Evolutionary conservation across 1,140 invertebrate genomes (phyloP).

Genomic region (Papilio polyxenes): DNA sequence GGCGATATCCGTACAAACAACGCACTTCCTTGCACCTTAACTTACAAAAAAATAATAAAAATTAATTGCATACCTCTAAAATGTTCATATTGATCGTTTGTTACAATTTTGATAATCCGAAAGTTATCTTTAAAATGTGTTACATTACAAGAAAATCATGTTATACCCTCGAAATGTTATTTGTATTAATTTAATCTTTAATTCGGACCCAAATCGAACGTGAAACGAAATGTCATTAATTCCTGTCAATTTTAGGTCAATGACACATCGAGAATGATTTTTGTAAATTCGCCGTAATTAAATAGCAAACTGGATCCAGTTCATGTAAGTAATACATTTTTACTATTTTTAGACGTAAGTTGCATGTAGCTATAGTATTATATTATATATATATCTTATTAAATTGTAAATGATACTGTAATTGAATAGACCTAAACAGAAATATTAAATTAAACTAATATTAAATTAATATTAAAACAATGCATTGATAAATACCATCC

Average conservation of each 20-base stretch:
- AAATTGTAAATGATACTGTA: background rate
- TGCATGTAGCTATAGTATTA: background rate
- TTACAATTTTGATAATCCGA: conserved; percentile 59
- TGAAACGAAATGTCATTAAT: background rate
- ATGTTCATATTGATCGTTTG: conserved; percentile 61
- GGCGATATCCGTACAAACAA: conserved; percentile 56
- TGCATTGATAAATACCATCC: background rate
- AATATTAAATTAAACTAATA: background rate
- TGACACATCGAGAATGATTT: background rate
- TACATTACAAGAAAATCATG: background rate
- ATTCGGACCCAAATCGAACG: background rate
- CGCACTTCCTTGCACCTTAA: background rate
- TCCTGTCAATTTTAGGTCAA: conserved; percentile 2
- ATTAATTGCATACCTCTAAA: conserved; percentile 54
- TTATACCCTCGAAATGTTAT: background rate
- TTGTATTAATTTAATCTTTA: background rate
- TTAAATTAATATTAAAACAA: background rate
- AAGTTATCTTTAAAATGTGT: background rate
- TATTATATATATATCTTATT: background rate
- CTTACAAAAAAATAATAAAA: conserved; percentile 64
- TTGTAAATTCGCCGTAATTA: background rate
- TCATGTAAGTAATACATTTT: background rate
- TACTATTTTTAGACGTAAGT: background rate
- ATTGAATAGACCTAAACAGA: background rate
- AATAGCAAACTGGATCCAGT: background rate